These are phyloP conservation scores for Albula glossodonta DNA, from an alignment of 2,113 vertebrate species.

Conservation along the genomic window DNA sequence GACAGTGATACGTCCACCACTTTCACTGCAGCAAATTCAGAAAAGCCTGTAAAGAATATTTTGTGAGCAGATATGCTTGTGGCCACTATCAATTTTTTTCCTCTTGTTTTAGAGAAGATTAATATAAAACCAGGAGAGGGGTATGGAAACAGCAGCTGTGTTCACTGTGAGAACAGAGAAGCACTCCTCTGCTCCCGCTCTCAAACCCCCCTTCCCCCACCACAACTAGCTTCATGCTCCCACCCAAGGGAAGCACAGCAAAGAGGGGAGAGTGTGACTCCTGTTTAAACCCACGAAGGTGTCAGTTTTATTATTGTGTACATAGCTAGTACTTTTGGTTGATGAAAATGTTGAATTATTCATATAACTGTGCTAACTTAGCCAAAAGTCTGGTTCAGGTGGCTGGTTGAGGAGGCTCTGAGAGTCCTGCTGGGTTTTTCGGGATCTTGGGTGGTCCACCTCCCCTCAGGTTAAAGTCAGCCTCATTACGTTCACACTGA, in stretches of 20 bases:
- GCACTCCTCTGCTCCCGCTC: not conserved
- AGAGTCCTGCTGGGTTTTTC: not conserved
- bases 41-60: no score
- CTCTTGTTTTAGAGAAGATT: no score
- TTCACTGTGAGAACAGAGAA: constrained; percentile 26
- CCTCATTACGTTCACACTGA: constrained; percentile 49
- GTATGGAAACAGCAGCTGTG: constrained; percentile 47
- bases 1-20: constrained; percentile 41
- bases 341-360: constrained; percentile 26
- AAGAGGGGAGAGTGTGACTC: constrained; percentile 28
- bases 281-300: constrained; percentile 28
- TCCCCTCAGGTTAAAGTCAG: constrained; percentile 21
- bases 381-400: not conserved
- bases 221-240: not conserved
- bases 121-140: constrained; percentile 3
- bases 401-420: not conserved
- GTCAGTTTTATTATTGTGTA: not conserved
- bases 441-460: constrained; percentile 12
- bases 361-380: not conserved
- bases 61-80: no score
- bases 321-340: not conserved
- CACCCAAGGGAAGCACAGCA: not conserved
- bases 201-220: constrained; percentile 14
- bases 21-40: no score
- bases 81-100: no score